Conservation (phyloP, 2,888 invertebrate genomes). For the Frankliniella fusca region DNA sequence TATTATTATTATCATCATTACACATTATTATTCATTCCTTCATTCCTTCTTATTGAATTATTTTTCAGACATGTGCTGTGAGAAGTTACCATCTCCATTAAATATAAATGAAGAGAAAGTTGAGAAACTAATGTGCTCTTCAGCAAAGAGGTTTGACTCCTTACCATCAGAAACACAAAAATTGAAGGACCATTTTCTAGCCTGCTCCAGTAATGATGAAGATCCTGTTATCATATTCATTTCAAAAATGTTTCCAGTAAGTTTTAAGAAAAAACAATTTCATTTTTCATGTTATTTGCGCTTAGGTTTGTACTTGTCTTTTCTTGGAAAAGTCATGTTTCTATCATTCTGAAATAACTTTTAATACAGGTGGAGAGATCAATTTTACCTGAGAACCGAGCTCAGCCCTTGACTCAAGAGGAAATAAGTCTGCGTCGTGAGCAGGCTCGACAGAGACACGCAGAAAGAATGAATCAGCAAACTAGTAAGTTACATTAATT, state of each 20-base stretch:
- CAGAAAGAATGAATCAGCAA: constrained; percentile 49
- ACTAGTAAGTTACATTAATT: not conserved
- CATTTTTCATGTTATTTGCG: not conserved
- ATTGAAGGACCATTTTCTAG: constrained; percentile 64
- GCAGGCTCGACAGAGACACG: constrained; percentile 61
- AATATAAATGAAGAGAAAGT: constrained; percentile 70
- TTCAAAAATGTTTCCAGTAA: constrained; percentile 85
- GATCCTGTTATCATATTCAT: constrained; percentile 60
- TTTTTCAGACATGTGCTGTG: constrained; percentile 64
- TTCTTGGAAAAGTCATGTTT: too few relatives aligned
- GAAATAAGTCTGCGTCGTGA: constrained; percentile 68
- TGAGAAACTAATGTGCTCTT: constrained; percentile 75
- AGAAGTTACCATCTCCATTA: constrained; percentile 76
- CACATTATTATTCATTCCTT: constrained; percentile 25
- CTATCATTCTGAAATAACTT: too few relatives aligned
- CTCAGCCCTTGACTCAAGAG: constrained; percentile 68
- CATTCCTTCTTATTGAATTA: constrained; percentile 17
- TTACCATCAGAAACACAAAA: constrained; percentile 65
- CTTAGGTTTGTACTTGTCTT: too few relatives aligned
- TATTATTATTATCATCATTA: too few relatives aligned
- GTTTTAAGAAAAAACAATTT: constrained; percentile 29
- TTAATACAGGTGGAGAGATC: constrained; percentile 55
- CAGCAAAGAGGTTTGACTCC: constrained; percentile 62
- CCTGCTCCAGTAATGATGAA: constrained; percentile 61
- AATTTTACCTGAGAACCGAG: constrained; percentile 72